These are phyloP conservation scores for Hemibagrus guttatus DNA, from an alignment of 2,797 vertebrate genomes.

Conservation along the genomic window DNA sequence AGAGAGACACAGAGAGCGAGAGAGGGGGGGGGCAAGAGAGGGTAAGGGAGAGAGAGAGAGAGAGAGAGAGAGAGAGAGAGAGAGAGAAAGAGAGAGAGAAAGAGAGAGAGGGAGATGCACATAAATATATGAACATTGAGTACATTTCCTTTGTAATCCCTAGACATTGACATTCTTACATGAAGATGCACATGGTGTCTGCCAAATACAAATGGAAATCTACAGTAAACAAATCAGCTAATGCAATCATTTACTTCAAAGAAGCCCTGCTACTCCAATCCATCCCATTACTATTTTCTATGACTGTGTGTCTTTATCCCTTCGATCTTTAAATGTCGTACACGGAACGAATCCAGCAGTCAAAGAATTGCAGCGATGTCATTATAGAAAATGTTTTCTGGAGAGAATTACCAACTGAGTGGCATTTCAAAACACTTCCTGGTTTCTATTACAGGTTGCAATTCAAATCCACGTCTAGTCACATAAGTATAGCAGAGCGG, in stretches of 20 bases:
- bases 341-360: background rate
- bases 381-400: constrained; percentile 4
- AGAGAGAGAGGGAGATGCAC: background rate
- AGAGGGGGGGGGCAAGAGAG: too few species aligned
- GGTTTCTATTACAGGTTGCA: background rate
- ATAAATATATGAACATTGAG: background rate
- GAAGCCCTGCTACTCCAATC: background rate
- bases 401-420: background rate
- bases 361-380: background rate
- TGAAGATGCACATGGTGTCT: background rate
- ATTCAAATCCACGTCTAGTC: background rate
- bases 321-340: background rate
- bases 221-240: constrained; percentile 21
- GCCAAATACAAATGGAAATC: constrained; percentile 3
- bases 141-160: background rate
- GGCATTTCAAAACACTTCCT: background rate
- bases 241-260: background rate
- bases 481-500: background rate
- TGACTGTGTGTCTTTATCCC: background rate
- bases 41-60: too few species aligned
- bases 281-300: background rate
- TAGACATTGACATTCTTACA: background rate
- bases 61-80: background rate
- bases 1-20: too few species aligned
- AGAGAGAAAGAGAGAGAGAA: background rate